Evolutionary conservation across 2,797 vertebrate genomes (phyloP).

Genomic region (Phrynocephalus vlangalii): DNA sequence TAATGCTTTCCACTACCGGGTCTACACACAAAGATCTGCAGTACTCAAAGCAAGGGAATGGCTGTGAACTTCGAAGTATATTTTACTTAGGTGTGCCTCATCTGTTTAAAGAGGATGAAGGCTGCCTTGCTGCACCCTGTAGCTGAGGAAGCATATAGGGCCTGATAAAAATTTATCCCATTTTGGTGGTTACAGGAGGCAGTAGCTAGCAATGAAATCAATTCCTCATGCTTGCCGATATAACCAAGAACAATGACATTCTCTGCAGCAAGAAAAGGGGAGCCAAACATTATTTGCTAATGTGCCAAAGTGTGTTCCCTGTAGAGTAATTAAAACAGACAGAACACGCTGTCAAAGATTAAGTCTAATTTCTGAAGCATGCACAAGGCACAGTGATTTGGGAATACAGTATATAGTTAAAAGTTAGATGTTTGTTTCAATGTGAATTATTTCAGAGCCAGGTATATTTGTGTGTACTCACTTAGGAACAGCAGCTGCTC

Average conservation of each 20-base stretch:
- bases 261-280: conserved; percentile 66
- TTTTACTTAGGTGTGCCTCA: background rate
- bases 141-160: conserved; percentile 54
- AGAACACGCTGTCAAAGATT: conserved; percentile 76
- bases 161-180: conserved; percentile 62
- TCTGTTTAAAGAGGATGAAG: conserved; percentile 42
- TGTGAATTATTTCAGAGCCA: conserved; percentile 32
- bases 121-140: conserved; percentile 41
- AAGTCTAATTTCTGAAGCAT: conserved; percentile 74
- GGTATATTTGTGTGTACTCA: rapidly evolving
- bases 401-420: conserved; percentile 58
- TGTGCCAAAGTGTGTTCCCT: conserved; percentile 68
- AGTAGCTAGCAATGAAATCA: conserved; percentile 52
- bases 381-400: conserved; percentile 65
- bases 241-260: conserved; percentile 77
- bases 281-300: conserved; percentile 71
- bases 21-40: background rate
- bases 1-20: conserved; percentile 12
- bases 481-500: background rate
- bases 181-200: conserved; percentile 63
- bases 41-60: conserved; percentile 44
- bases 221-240: conserved; percentile 70
- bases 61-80: background rate
- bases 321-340: conserved; percentile 71
- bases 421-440: conserved; percentile 62